Percentiles rank a stretch among this genome's conserved stretches.
Evolutionary conservation across 2,888 invertebrate species (phyloP).

Genomic region (Acanthococcus lagerstroemiae): DNA sequence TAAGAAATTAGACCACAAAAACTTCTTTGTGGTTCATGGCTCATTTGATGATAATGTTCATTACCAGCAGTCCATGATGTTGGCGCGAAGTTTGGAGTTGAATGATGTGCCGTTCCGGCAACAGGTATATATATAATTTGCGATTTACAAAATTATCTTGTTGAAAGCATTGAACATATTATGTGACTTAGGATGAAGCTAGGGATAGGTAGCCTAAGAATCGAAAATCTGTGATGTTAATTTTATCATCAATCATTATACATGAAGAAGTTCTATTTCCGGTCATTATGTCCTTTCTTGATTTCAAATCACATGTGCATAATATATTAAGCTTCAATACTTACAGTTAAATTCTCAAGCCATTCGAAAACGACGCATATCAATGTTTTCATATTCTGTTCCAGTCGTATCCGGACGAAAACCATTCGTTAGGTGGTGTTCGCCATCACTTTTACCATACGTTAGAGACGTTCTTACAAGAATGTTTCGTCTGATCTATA

Average conservation of each 20-base stretch:
- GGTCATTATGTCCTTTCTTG: no score
- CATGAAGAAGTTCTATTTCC: no score
- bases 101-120: conserved; percentile 81
- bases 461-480: conserved; percentile 68
- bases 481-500: conserved; percentile 44
- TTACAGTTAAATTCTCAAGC: not conserved
- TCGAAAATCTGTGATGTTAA: no score
- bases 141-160: not conserved
- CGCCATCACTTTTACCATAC: conserved; percentile 82
- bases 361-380: not conserved
- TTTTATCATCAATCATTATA: no score
- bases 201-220: not conserved
- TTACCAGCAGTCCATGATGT: conserved; percentile 89
- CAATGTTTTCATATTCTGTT: conserved; percentile 38
- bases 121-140: conserved; percentile 57
- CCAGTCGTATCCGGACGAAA: conserved; percentile 90
- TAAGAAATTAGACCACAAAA: conserved; percentile 57
- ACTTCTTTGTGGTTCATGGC: conserved; percentile 85
- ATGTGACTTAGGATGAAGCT: not conserved
- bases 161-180: no score
- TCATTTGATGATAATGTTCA: conserved; percentile 94
- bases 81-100: conserved; percentile 74
- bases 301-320: no score
- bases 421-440: conserved; percentile 72
- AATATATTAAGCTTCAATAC: not conserved